These are phyloP conservation scores for Todiramphus saurophagus DNA, from an alignment of 2,113 vertebrate genomes.

Conservation along the genomic window DNA sequence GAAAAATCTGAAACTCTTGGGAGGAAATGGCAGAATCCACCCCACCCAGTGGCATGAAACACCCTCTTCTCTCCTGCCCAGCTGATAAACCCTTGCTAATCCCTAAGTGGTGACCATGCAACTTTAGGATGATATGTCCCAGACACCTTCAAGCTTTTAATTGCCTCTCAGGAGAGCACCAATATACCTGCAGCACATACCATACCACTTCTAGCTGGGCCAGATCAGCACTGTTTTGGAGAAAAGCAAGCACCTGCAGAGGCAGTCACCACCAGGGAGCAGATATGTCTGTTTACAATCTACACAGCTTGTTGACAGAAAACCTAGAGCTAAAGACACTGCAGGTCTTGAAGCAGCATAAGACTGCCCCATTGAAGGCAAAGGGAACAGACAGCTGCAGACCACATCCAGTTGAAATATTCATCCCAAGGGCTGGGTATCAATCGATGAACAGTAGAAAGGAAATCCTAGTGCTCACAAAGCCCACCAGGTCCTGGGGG, in stretches of 20 bases:
- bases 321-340: not conserved
- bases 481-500: not conserved
- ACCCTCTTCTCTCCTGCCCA: not conserved
- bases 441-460: not conserved
- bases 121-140: not conserved
- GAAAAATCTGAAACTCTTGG: not conserved
- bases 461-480: not conserved
- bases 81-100: not conserved
- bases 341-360: not conserved
- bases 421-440: not conserved
- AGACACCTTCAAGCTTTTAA: not conserved
- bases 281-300: not conserved
- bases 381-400: not conserved
- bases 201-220: not conserved
- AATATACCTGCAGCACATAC: not conserved
- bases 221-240: not conserved
- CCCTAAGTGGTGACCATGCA: not conserved
- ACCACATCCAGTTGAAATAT: not conserved
- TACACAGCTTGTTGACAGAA: not conserved
- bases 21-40: not conserved
- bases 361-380: not conserved
- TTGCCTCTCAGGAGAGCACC: not conserved
- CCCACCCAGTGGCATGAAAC: accelerated
- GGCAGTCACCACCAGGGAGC: not conserved
- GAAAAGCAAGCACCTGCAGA: not conserved